These are phyloP conservation scores for Eupelmus urozonus DNA, from an alignment of 2,888 invertebrate genomes.

Conservation along the genomic window DNA sequence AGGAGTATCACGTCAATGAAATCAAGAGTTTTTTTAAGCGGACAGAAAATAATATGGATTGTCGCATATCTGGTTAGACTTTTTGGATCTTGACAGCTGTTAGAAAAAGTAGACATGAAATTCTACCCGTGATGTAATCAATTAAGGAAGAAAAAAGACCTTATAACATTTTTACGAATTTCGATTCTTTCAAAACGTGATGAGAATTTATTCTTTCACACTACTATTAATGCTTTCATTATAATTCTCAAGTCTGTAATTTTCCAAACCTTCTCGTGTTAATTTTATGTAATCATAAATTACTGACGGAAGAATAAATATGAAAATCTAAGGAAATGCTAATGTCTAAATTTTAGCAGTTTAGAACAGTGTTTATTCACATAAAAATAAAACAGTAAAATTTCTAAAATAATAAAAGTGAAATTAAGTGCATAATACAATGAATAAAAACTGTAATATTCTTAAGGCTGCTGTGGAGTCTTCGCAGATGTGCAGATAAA, in stretches of 20 bases:
- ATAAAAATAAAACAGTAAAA: too few species aligned
- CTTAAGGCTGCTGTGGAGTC: background rate
- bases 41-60: constrained; percentile 1
- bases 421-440: background rate
- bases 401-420: background rate
- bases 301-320: too few species aligned
- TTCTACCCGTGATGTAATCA: constrained; percentile 9
- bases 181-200: background rate
- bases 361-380: too few species aligned
- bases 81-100: background rate
- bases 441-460: background rate
- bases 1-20: constrained; percentile 11
- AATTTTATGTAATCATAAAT: background rate
- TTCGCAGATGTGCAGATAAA: background rate
- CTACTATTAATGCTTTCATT: background rate
- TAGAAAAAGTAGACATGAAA: constrained; percentile 2
- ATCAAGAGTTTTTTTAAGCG: constrained; percentile 13
- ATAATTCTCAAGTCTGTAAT: constrained; percentile 2
- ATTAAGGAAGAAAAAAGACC: constrained; percentile 1
- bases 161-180: constrained; percentile 2
- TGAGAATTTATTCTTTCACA: background rate
- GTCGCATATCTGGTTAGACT: constrained; percentile 19
- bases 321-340: too few species aligned
- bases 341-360: too few species aligned
- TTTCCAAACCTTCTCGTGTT: constrained; percentile 1